Conservation (phyloP, 2,888 invertebrate species). For the Empis stercorea region DNA sequence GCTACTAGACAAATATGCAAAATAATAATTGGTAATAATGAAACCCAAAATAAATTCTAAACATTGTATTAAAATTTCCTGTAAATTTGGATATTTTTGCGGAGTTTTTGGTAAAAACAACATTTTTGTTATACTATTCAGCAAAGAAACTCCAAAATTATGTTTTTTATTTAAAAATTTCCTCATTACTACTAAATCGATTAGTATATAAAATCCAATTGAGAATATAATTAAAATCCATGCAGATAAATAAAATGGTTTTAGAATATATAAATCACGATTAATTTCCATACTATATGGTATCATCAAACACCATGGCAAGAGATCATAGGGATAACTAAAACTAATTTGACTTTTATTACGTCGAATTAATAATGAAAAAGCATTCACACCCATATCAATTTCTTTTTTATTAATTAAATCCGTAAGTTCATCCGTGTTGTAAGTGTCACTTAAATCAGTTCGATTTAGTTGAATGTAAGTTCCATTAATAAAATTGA, state of each 20-base stretch:
- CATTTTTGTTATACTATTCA: too few species aligned
- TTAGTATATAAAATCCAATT: too few species aligned
- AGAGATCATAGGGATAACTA: neutral
- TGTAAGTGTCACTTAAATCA: too few species aligned
- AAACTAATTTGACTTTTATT: neutral
- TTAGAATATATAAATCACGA: neutral
- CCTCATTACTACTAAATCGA: too few species aligned
- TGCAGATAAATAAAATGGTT: neutral
- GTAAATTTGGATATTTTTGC: neutral
- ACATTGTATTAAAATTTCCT: neutral
- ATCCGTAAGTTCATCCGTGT: too few species aligned
- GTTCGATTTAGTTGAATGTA: too few species aligned
- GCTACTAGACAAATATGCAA: neutral
- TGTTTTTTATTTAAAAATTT: neutral
- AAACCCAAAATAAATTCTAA: conserved; percentile 1
- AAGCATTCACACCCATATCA: too few species aligned
- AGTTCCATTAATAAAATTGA: too few species aligned
- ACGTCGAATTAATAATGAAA: too few species aligned
- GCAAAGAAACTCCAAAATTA: too few species aligned
- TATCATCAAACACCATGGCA: neutral
- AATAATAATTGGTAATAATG: conserved; percentile 1
- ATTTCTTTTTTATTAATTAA: too few species aligned
- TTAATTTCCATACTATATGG: neutral
- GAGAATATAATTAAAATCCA: neutral
- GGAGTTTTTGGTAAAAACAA: too few species aligned